A percentile compares a stretch with the other conserved stretches of the same genome.
Evolutionary conservation across 2,797 vertebrate genomes (phyloP).

Genomic region (Phalloptychus januarius): DNA sequence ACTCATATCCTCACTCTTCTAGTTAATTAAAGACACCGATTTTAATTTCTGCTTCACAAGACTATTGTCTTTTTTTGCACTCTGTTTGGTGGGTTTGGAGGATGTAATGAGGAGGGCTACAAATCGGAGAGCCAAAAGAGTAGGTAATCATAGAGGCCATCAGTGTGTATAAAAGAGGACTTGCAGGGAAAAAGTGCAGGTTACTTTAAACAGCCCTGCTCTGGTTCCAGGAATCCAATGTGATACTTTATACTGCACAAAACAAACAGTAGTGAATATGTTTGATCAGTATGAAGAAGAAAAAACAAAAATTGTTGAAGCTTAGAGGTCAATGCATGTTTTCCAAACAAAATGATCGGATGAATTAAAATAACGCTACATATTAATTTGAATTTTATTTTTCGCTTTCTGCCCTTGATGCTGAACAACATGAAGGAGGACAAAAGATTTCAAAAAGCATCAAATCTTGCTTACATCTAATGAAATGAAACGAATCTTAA

Average conservation of each 20-base stretch:
- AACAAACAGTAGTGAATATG: not conserved
- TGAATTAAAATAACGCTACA: not conserved
- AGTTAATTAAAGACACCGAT: conserved; percentile 4
- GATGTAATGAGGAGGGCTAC: not conserved
- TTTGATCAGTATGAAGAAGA: not conserved
- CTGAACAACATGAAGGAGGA: not conserved
- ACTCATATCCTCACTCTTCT: not conserved
- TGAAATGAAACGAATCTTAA: not conserved
- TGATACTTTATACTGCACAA: not conserved
- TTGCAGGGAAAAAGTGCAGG: not conserved
- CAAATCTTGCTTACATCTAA: not conserved
- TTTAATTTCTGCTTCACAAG: not conserved
- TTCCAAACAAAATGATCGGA: not conserved
- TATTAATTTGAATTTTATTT: not conserved
- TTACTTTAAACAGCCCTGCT: not conserved
- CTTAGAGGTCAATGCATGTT: not conserved
- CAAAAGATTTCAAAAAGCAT: not conserved
- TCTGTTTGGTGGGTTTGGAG: not conserved
- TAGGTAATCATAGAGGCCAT: not conserved
- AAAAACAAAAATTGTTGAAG: not conserved
- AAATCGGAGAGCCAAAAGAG: not conserved
- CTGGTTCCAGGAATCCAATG: not conserved
- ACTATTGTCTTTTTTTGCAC: not conserved
- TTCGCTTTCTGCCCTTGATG: not conserved
- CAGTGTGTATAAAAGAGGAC: not conserved